A percentile compares a stretch with the other conserved stretches of the same genome.
These are phyloP conservation scores for Gallinago jamesoni DNA, from an alignment of 2,113 vertebrate genomes.

Conservation along the genomic window DNA sequence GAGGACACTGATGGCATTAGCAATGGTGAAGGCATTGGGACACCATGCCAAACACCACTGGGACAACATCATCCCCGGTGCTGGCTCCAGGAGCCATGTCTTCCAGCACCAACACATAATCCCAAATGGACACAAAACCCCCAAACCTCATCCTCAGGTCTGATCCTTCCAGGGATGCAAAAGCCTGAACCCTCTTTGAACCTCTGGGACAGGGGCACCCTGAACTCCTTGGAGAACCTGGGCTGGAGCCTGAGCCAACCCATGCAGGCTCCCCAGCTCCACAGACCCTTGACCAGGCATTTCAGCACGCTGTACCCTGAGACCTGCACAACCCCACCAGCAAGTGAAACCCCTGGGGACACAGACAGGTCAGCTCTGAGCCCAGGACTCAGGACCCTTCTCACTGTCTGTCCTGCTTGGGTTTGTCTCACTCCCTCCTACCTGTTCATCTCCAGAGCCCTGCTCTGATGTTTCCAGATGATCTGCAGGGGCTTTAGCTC, in stretches of 20 bases:
- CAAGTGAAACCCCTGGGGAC: rapidly evolving
- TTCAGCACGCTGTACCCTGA: not conserved
- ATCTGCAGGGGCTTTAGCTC: not conserved
- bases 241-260: not conserved
- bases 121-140: not conserved
- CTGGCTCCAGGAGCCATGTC: not conserved
- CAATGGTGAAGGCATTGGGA: not conserved
- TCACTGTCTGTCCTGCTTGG: not conserved
- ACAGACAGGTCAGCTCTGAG: not conserved
- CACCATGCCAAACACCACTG: not conserved
- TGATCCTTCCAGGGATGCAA: not conserved
- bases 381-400: not conserved
- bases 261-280: not conserved
- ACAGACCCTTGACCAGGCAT: rapidly evolving
- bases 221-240: not conserved
- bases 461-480: not conserved
- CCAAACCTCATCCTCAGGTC: not conserved
- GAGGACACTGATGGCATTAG: not conserved
- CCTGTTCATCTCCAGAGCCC: not conserved
- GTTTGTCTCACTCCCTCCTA: not conserved
- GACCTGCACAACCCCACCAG: not conserved
- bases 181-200: not conserved
- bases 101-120: not conserved
- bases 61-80: not conserved
- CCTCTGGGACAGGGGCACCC: rapidly evolving